phyloP scores from a whole-genome alignment of 2,797 vertebrate species.

The Smutsia temminckii region DNA sequence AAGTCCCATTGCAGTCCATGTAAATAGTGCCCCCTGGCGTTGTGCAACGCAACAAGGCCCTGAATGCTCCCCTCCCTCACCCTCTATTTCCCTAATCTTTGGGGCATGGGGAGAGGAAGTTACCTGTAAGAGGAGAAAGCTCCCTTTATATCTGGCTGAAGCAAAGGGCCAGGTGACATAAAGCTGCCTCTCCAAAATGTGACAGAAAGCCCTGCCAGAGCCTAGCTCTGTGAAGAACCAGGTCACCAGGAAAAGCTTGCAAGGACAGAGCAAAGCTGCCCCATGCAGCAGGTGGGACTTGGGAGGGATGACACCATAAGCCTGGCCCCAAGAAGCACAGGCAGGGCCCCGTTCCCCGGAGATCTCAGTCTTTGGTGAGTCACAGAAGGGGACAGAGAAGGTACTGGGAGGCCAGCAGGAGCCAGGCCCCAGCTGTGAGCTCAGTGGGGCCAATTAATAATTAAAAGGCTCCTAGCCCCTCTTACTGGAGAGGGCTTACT shows the following conservation, averaged over 20 bases:
- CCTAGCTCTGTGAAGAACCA: background rate
- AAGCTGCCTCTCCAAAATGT: background rate
- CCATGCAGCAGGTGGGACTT: background rate
- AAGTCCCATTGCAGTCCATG: background rate
- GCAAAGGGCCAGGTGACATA: background rate
- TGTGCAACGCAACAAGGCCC: background rate
- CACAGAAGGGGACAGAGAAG: slow-evolving; percentile 73
- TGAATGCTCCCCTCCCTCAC: background rate
- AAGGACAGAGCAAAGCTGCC: background rate
- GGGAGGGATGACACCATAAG: background rate
- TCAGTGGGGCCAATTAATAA: slow-evolving; percentile 79
- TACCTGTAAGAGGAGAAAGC: background rate
- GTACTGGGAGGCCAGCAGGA: slow-evolving; percentile 50
- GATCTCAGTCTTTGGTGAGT: background rate
- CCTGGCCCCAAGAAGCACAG: slow-evolving; percentile 66
- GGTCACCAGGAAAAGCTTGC: background rate
- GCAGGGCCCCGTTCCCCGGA: slow-evolving; percentile 38
- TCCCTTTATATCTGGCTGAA: background rate
- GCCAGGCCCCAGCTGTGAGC: slow-evolving; percentile 70
- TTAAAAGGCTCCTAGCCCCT: slow-evolving; percentile 73
- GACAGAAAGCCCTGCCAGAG: background rate
- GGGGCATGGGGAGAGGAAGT: accelerated
- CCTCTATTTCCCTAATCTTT: accelerated
- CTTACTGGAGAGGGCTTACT: slow-evolving; percentile 72
- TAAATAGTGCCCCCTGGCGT: accelerated